Evolutionary conservation across 2,797 vertebrate genomes (phyloP).

Genomic region (Enteromius afrohamiltoni): DNA sequence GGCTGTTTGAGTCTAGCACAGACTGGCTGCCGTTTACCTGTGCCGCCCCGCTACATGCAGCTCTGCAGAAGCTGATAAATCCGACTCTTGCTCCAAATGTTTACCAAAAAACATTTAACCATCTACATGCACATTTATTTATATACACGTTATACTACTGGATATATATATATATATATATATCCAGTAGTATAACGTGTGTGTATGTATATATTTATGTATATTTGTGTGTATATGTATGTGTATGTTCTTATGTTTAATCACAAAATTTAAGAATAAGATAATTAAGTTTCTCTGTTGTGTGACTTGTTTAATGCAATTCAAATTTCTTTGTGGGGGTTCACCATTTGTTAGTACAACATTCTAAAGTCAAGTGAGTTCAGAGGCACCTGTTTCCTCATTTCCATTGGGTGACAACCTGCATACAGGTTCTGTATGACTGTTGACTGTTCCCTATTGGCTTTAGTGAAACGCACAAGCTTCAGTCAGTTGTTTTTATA

Average conservation of each 20-base stretch:
- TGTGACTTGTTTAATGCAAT: neutral
- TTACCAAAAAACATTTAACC: neutral
- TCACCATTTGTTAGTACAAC: neutral
- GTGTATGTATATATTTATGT: too few relatives aligned
- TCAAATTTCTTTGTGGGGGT: neutral
- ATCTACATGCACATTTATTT: too few relatives aligned
- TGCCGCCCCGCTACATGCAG: conserved; percentile 20
- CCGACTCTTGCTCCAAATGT: conserved; percentile 21
- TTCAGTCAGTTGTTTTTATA: neutral
- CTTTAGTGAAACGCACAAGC: neutral
- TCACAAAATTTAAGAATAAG: neutral
- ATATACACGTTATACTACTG: too few relatives aligned
- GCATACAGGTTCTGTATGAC: neutral
- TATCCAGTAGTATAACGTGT: too few relatives aligned
- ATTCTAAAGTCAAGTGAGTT: neutral
- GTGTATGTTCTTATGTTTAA: neutral
- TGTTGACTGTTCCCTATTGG: neutral
- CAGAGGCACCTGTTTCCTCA: neutral
- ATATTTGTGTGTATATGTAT: too few relatives aligned
- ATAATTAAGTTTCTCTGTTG: neutral
- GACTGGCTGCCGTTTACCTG: conserved; percentile 36
- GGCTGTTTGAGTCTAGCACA: conserved; percentile 35
- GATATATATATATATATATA: too few relatives aligned
- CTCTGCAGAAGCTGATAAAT: neutral
- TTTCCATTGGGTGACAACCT: neutral